Conservation (phyloP, 2,797 vertebrate genomes). For the Eutrigla gurnardus region DNA sequence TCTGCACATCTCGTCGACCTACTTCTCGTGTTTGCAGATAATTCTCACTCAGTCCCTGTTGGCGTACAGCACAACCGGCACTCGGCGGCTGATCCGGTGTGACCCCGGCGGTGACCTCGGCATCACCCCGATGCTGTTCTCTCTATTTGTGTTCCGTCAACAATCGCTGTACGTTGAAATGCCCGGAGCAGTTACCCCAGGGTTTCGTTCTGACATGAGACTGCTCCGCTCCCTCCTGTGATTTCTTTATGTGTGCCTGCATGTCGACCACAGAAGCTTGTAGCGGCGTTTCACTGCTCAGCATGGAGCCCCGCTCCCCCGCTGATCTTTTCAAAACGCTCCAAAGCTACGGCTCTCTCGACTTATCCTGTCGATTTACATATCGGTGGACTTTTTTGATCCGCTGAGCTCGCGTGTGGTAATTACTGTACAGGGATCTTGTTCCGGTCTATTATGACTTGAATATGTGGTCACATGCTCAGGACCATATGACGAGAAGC, state of each 20-base stretch:
- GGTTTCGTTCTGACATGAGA: slow-evolving; percentile 1
- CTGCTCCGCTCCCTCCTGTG: slow-evolving; percentile 20
- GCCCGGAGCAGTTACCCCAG: neutral
- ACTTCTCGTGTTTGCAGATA: neutral
- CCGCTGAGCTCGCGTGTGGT: slow-evolving; percentile 20
- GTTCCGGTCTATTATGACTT: slow-evolving; percentile 37
- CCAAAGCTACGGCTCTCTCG: slow-evolving; percentile 24
- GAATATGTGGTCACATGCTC: slow-evolving; percentile 39
- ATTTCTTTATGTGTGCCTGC: slow-evolving; percentile 47
- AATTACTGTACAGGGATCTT: slow-evolving; percentile 28
- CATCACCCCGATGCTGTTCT: slow-evolving; percentile 30
- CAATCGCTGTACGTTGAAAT: slow-evolving; percentile 21
- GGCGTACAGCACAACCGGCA: neutral
- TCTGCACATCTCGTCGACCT: neutral
- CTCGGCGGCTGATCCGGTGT: neutral
- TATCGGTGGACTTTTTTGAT: slow-evolving; percentile 48
- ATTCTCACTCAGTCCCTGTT: neutral
- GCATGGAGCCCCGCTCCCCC: slow-evolving; percentile 63
- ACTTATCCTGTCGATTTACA: slow-evolving; percentile 48
- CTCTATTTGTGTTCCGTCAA: slow-evolving; percentile 57
- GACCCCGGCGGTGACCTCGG: slow-evolving; percentile 42
- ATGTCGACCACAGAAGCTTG: slow-evolving; percentile 48
- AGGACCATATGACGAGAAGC: slow-evolving; percentile 34
- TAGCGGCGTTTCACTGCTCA: slow-evolving; percentile 54
- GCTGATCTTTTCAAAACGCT: slow-evolving; percentile 73